Evolutionary conservation across 2,797 vertebrate genomes (phyloP).

Genomic region (Gallinago solitaria): DNA sequence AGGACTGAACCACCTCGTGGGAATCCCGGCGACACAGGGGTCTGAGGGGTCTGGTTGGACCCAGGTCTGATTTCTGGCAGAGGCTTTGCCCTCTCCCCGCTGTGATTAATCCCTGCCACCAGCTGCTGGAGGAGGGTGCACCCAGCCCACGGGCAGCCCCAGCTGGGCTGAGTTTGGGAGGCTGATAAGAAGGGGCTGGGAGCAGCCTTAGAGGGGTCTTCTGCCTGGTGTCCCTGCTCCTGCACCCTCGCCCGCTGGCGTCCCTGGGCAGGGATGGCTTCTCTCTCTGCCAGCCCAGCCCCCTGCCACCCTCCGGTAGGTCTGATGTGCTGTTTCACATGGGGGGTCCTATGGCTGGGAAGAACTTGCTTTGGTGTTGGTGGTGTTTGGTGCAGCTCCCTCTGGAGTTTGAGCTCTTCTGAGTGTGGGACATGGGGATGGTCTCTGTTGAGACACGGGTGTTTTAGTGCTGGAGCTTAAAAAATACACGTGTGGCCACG

Average conservation of each 20-base stretch:
- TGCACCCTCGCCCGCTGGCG: accelerated
- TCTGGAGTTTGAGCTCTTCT: no score
- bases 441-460: accelerated
- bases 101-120: neutral
- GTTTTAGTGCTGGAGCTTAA: neutral
- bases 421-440: accelerated
- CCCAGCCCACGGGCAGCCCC: neutral
- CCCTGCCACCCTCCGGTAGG: accelerated
- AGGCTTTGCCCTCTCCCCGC: neutral
- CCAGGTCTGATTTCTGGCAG: neutral
- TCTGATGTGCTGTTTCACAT: neutral
- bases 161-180: neutral
- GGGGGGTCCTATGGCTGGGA: neutral
- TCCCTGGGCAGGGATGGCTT: accelerated
- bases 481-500: accelerated
- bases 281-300: accelerated
- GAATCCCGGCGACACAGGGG: accelerated
- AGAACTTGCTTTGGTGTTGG: neutral
- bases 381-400: neutral
- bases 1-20: accelerated
- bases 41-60: neutral
- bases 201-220: accelerated
- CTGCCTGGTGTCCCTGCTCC: accelerated
- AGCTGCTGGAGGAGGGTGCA: neutral
- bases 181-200: neutral